Percentiles rank a stretch among this genome's conserved stretches.
Conservation (phyloP, 2,888 invertebrate species). For the Ophion ventricosus region DNA sequence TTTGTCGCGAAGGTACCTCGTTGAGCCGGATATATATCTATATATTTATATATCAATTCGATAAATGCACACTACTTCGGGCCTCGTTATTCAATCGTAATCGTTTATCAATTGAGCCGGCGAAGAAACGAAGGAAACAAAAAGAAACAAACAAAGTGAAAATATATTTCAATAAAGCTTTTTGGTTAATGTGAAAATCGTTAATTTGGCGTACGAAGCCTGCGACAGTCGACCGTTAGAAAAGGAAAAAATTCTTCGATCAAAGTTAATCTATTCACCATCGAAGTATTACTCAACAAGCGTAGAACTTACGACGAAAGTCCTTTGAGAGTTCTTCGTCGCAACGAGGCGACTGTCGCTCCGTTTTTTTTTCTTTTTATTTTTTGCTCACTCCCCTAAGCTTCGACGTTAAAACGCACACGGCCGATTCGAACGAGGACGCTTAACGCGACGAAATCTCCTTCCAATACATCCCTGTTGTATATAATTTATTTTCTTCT, state of each 20-base stretch:
- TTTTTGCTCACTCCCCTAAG: background rate
- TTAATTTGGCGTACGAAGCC: slow-evolving; percentile 12
- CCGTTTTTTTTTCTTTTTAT: slow-evolving; percentile 17
- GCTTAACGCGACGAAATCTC: slow-evolving; percentile 49
- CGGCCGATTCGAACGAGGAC: slow-evolving; percentile 50
- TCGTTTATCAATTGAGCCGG: slow-evolving; percentile 19
- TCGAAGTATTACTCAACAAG: background rate
- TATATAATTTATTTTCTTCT: slow-evolving; percentile 1
- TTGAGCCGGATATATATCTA: slow-evolving; percentile 34
- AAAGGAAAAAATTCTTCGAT: background rate
- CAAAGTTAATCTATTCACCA: too few relatives aligned
- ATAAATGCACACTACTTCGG: slow-evolving; percentile 57
- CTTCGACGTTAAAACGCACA: slow-evolving; percentile 48
- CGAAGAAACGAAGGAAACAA: slow-evolving; percentile 24
- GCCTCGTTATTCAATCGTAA: slow-evolving; percentile 26
- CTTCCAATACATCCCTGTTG: slow-evolving; percentile 29
- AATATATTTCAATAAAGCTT: slow-evolving; percentile 11
- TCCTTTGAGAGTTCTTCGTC: background rate
- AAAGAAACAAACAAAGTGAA: slow-evolving; percentile 17
- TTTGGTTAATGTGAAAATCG: slow-evolving; percentile 47
- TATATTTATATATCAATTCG: slow-evolving; percentile 43
- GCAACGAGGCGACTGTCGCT: too few relatives aligned
- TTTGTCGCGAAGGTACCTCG: slow-evolving; percentile 41
- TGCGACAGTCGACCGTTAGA: slow-evolving; percentile 20
- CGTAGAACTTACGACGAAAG: slow-evolving; percentile 36